Evolutionary conservation across 2,888 invertebrate genomes (phyloP), one percentile per base, ranked within the genome.

Genomic region (Melieria picta): DNA sequence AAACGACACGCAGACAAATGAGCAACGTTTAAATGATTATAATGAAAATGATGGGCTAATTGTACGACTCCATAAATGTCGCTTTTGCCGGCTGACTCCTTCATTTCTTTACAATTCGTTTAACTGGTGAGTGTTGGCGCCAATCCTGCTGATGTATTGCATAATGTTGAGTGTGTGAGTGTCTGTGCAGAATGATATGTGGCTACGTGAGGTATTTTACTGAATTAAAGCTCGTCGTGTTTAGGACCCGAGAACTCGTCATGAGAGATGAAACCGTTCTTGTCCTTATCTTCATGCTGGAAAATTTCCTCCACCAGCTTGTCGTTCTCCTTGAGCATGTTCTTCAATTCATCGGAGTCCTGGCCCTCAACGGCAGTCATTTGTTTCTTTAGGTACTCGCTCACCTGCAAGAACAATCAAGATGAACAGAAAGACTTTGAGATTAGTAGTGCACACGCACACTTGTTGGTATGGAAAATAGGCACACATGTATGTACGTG

Each of bases 211-310:
- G 30, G 30, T 30, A 30, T 30, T 30, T 30, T 56, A 47, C 10
- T 55, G 56, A 56, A 71, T 76, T 93, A 98, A 86, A 98, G 92
- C 88, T 98, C 98, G 86, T 98, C 98, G 87, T 98, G 98, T 86
- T 98, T 98, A 13, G 98, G 97, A 4, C 97, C 98, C 45, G 96
- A 96, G 89, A 98, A 98, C 88, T 98, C 98, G 64, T 94, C 94
- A 88, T 96, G 95, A 76, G 97, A 97, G 81, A 98, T 98, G 88
- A 92, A 95, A 74, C 98, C 98, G 83, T 98, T 97, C 87, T 95
- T 96, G 88, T 98, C 97, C 86, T 94, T 95, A 86, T 98, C 98
- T 87, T 98, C 98, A 85, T 97, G 97, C 84, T 96, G 95, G 91
- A 98, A 98, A 83, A 98, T 97, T 87, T 98, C 97, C 82, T 97